Base-by-base conservation (phyloP, 92 coral and sea anemone species). In the Scolanthus callimorphus region DNA sequence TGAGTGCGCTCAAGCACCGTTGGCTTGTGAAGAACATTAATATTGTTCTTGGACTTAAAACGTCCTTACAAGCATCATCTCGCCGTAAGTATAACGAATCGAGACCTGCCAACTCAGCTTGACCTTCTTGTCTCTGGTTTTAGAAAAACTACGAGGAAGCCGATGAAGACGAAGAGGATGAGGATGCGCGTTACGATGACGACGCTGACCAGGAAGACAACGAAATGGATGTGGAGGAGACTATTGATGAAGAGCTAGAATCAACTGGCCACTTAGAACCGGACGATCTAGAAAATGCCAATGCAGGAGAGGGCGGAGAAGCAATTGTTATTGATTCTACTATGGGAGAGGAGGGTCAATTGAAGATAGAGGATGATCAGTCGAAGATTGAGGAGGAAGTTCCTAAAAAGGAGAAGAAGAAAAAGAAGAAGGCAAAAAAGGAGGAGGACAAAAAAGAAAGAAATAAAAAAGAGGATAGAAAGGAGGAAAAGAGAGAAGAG, bases 141-240 rank as follows among this genome's bases (percentile, higher is more conserved):
- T 77, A 87, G 64, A 58, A 59, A 39, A 73, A 62, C 29, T 82
- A 73, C 48, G 78, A 76, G 26, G 96, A 87, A 29, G 83, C 47
- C 11, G 88, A 87, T 45, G 70, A 76, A 17, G 89, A 86, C 2
- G 85, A 81, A 27, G 58, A 55, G 4, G 60, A 47, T 11, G 52
- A 34, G 43, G n/a, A n/a, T n/a, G n/a, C n/a, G n/a, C n/a, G n/a
- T n/a, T n/a, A 30, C 2, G 81, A 57, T 19, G 69, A 57, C 38
- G 73, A 76, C 10, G 48, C 46, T 55, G 57, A 17, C 6, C 46
- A 50, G 20, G 49, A 52, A 67, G 73, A 49, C 1, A 55, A 69
- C 8, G 64, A 70, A 28, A 39, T 34, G 1, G 55, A 56, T 20
- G 27, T 64, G 0, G 59, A 39, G 21, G 59, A 63, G 11, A 12